Base-by-base conservation (phyloP, 2,888 invertebrate genomes). In the Zhuqinia jingwanae region DNA sequence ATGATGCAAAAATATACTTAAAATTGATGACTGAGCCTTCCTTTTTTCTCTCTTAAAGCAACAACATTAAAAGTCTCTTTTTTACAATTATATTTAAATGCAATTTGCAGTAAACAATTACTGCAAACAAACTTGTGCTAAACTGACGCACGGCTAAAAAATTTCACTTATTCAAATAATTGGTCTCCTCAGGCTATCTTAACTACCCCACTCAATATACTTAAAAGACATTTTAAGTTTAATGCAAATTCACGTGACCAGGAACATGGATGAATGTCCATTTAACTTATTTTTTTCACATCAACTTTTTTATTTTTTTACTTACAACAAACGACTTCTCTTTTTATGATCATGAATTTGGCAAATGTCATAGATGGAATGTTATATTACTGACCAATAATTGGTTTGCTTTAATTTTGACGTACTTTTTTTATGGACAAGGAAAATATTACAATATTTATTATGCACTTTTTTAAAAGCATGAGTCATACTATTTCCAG, bases 111-210 rank as follows among this genome's bases (percentile, higher is more conserved):
- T 70, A 70, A 25, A 47, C 68, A 68, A 25, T 70, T 70, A 70
- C 70, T 30, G 47, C 70, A 47, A 25, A 60, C 13, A 22, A 25
- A 15, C 13, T 45, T 70, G 25, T 47, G 45, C 10, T 25, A 15
- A 70, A 70, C 13, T n/a, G n/a, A n/a, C n/a, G n/a, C n/a, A n/a
- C n/a, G 70, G 25, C 15, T 47, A 25, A n/a, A n/a, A 70, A 70
- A 70, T 70, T 70, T 70, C 70, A 70, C 70, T 47, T 70, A 20
- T 47, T 22, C 5, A 22, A 47, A 70, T 70, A 70, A 70, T 70
- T 47, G 47, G 70, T 13, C n/a, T 70, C 70, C 47, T 70, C 25
- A 70, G 70, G 47, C 70, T 17, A 13, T 22, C 25, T 47, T 47
- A 47, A 47, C n/a, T n/a, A n/a, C n/a, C 47, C 25, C 25, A 47